Conservation (phyloP, 2,888 invertebrate species). For the Koerneria pararmatus region DNA sequence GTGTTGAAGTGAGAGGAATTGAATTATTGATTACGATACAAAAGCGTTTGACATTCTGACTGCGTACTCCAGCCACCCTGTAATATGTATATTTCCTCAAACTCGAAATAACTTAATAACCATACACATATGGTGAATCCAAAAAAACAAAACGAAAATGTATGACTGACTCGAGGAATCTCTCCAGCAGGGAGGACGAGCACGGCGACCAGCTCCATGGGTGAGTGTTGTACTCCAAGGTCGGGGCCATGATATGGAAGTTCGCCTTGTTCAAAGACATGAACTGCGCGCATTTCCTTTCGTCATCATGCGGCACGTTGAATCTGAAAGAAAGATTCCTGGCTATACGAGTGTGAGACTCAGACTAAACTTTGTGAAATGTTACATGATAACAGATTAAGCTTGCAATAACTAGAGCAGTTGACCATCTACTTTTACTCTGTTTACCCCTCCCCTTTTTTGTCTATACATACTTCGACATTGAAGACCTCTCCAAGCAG, state of each 20-base stretch:
- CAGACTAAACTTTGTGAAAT: too few relatives aligned
- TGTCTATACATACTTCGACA: too few relatives aligned
- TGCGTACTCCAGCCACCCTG: too few relatives aligned
- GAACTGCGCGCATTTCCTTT: slow-evolving; percentile 69
- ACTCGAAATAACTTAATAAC: background rate
- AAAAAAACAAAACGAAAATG: background rate
- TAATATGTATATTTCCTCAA: background rate
- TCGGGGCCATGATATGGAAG: slow-evolving; percentile 78
- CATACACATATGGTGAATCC: background rate
- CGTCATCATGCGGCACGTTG: slow-evolving; percentile 82
- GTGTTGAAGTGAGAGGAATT: too few relatives aligned
- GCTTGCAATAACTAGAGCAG: too few relatives aligned
- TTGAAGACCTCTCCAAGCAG: too few relatives aligned
- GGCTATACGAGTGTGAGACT: too few relatives aligned
- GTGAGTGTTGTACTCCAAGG: slow-evolving; percentile 75
- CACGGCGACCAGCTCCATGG: slow-evolving; percentile 86
- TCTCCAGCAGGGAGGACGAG: slow-evolving; percentile 62
- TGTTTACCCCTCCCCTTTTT: too few relatives aligned
- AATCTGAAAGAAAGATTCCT: slow-evolving; percentile 68
- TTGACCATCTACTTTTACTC: too few relatives aligned
- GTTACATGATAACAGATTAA: too few relatives aligned
- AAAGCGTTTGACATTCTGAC: background rate
- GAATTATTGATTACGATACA: background rate
- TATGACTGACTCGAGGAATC: slow-evolving; percentile 58
- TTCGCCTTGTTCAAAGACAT: slow-evolving; percentile 60